A percentile compares a stretch with the other conserved stretches of the same genome.
Conservation (phyloP, 2,113 vertebrate species). For the Loxodonta africana region DNA sequence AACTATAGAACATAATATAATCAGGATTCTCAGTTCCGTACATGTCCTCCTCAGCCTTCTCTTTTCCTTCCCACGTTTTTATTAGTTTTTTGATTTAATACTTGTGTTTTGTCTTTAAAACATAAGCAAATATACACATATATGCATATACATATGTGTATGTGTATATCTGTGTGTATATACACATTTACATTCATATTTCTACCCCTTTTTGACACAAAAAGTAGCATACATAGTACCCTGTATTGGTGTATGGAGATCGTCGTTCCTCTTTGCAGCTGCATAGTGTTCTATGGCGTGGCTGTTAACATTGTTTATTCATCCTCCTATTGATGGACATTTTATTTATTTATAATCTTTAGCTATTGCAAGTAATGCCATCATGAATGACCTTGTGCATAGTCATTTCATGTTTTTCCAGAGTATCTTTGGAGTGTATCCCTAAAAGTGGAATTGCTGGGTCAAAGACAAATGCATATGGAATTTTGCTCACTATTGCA, state of each 20-base stretch:
- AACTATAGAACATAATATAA: neutral
- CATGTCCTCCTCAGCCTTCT: neutral
- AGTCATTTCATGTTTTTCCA: neutral
- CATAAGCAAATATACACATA: neutral
- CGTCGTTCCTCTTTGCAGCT: neutral
- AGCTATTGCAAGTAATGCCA: neutral
- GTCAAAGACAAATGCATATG: neutral
- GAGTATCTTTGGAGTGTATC: neutral
- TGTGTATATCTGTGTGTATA: neutral
- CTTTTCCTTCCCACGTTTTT: constrained; percentile 2
- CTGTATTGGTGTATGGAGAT: neutral
- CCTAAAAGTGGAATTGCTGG: neutral
- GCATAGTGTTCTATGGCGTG: neutral
- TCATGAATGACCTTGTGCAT: neutral
- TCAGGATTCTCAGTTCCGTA: neutral
- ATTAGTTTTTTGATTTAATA: neutral
- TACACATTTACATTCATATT: neutral
- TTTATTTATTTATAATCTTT: neutral
- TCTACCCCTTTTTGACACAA: neutral
- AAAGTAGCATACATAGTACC: neutral
- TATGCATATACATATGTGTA: neutral
- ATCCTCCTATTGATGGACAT: neutral
- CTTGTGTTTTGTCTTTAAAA: neutral
- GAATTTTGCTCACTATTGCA: constrained; percentile 27
- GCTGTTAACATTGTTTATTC: neutral